Base-by-base conservation (phyloP, 2,888 invertebrate species). In the Zhuqinia jingwanae region DNA sequence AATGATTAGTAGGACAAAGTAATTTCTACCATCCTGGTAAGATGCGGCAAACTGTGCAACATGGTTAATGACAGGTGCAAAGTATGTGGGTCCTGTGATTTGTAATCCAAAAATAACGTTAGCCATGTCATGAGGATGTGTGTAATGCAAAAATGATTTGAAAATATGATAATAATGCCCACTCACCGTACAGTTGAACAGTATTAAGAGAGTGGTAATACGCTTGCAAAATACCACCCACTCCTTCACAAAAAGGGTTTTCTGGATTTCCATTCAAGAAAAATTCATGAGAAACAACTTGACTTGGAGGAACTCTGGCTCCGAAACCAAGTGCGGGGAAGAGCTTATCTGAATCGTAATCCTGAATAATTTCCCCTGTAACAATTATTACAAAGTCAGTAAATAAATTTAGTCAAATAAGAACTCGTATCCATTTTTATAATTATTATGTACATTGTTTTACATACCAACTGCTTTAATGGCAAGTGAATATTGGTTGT, bases 1-100 rank as follows among this genome's bases (percentile, higher is more conserved):
- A 68, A 95, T 93, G 81, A 95, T 94, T 58, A 95, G 92, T 56
- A 95, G 92, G 60, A 94, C 94, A 92, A 94, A 94, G 91, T 95
- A 95, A 88, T 93, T 92, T 73, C 93, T 92, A 6, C 94, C 94
- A 91, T 93, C 93, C 85, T 91, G 91, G 88, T 92, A 92, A 17
- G 92, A 91, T 30, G 92, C 87, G 1, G 94, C 94, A 92, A 94
- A 94, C 85, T 91, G 91, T 5, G 92, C 92, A 2, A 93, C 92
- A 91, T 94, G 94, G 87, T 93, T 93, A 79, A 94, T 93, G 56
- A 94, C 93, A 0, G 94, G 94, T 15, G 94, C 93, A 91, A 95
- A 94, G 91, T 94, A 94, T 8, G 94, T 95, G 10, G 94, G 94
- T 1, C 94, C 87, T 86, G 25, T 45, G 2, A 81, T 20, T 15